Conservation (phyloP, 2,888 invertebrate species). For the Colletes collaris region DNA sequence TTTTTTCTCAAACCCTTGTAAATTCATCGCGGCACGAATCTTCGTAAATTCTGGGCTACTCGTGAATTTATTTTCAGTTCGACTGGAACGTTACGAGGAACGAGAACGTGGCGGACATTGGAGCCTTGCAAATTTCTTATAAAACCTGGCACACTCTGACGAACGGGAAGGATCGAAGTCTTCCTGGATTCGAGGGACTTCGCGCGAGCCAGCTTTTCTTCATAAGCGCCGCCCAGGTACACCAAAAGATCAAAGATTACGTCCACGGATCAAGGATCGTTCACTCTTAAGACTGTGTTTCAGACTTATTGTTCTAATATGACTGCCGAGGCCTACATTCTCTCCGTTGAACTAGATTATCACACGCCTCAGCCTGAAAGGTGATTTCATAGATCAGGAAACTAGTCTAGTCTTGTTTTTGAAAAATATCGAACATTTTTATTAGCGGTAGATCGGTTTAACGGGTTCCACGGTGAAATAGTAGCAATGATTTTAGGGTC, state of each 20-base stretch:
- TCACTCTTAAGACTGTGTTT: neutral
- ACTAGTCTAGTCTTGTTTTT: no score
- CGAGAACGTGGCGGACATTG: conserved; percentile 84
- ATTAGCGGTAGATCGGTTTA: no score
- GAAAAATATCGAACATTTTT: no score
- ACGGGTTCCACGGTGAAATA: no score
- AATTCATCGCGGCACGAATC: no score
- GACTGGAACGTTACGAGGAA: conserved; percentile 84
- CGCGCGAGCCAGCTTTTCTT: conserved; percentile 84
- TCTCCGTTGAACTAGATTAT: conserved; percentile 84
- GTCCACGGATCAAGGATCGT: neutral
- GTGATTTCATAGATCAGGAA: conserved; percentile 66
- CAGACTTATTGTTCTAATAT: conserved; percentile 84
- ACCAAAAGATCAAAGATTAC: no score
- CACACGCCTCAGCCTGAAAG: conserved; percentile 84
- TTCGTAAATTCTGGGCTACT: no score
- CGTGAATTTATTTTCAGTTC: conserved; percentile 76
- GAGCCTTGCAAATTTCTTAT: conserved; percentile 83
- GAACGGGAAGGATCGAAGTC: conserved; percentile 78
- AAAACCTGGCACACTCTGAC: conserved; percentile 82
- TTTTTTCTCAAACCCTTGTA: no score
- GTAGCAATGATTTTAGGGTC: conserved; percentile 75
- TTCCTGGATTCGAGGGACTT: conserved; percentile 83
- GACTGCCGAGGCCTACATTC: conserved; percentile 84
- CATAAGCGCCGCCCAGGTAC: conserved; percentile 84